Evolutionary conservation across 2,888 invertebrate species (phyloP).

Genomic region (Eulithis testata): DNA sequence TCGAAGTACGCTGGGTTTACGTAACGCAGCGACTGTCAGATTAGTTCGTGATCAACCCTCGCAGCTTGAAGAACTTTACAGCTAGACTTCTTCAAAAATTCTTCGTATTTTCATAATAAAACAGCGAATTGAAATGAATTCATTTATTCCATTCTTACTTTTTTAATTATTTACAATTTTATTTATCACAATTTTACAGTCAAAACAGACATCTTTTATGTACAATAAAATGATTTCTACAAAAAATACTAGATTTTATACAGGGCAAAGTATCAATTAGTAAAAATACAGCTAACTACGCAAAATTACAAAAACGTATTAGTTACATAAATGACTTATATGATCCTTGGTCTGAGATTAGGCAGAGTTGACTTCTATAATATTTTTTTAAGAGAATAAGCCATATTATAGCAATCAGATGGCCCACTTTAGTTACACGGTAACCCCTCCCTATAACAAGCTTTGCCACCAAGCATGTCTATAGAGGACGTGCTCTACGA

Average conservation of each 20-base stretch:
- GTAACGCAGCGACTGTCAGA: no score
- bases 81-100: no score
- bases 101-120: constrained; percentile 37
- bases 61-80: no score
- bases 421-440: no score
- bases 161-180: constrained; percentile 64
- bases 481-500: no score
- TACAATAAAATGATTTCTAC: constrained; percentile 52
- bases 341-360: constrained; percentile 16
- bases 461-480: no score
- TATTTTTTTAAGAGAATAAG: no score
- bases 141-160: constrained; percentile 51
- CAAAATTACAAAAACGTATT: constrained; percentile 9
- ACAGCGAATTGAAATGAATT: constrained; percentile 43
- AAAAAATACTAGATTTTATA: constrained; percentile 27
- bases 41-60: no score
- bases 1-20: no score
- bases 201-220: constrained; percentile 64
- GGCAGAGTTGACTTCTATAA: background rate
- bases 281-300: constrained; percentile 8
- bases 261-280: constrained; percentile 9
- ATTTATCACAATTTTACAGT: constrained; percentile 75
- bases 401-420: no score
- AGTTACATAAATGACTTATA: background rate
- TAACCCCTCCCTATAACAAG: no score